Base-by-base conservation (phyloP, 2,113 vertebrate species). In the Lagopus muta region DNA sequence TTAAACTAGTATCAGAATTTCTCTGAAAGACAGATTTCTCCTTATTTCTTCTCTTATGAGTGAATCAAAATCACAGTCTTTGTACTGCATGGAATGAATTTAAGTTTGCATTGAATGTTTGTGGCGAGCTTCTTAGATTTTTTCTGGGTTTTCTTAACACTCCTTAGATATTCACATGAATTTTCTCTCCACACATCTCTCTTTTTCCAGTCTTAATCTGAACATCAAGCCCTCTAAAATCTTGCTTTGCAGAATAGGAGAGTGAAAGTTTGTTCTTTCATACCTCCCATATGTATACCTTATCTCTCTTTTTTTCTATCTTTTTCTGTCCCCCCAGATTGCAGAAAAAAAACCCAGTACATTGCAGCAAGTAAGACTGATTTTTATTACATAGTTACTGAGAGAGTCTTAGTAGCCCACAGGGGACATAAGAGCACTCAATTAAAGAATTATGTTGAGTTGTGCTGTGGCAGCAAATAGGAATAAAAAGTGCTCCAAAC, bases 111-210 rank as follows among this genome's bases (percentile, higher is more conserved):
- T 8, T 43, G 7, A 52, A 30, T 40, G 5, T 9, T 64, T 79
- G 8, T 8, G 7, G 10, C 2, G 4, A 75, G 10, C 2, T 58
- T 43, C 5, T 30, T 38, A 27, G 0, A 3, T 45, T 78, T 75
- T 74, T 75, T 40, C 34, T 69, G 8, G 45, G 11, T 75, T 88
- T 64, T 72, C 2, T 47, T 74, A 75, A 6, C 13, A 45, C 13
- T 75, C 28, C 7, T 34, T 80, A 54, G 27, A 43, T 86, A 69
- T 15, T 77, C 19, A 43, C 10, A 40, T 47, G 20, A 24, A 25
- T 50, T 58, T 5, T 17, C 2, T 38, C 4, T 1, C 13, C 2
- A 1, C 0, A 5, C 4, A 7, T 3, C 3, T 3, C 3, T 19
- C 7, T 12, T 28, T 42, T 19, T 70, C 30, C 6, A 21, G 2